Evolutionary conservation across 1,140 invertebrate species (phyloP).

Genomic region (Diorhabda sublineata): DNA sequence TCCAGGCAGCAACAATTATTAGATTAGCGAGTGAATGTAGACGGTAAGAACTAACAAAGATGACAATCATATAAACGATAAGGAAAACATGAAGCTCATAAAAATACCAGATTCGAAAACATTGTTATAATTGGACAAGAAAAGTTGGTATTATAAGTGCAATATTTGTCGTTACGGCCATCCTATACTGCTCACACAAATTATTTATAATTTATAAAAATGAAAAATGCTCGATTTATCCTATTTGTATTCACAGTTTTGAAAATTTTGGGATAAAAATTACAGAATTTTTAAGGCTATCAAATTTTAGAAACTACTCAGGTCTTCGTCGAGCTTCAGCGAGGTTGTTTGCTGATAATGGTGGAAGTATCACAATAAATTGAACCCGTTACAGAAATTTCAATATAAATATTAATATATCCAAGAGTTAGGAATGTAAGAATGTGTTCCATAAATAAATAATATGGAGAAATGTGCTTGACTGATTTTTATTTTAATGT

Average conservation of each 20-base stretch:
- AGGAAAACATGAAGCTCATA: neutral
- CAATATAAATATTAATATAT: no score
- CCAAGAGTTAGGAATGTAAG: no score
- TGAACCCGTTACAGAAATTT: no score
- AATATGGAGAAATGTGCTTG: no score
- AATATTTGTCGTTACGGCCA: constrained; percentile 5
- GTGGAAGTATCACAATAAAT: no score
- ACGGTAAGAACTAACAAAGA: constrained; percentile 4
- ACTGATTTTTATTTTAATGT: no score
- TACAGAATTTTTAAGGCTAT: constrained; percentile 5
- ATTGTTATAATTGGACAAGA: constrained; percentile 5
- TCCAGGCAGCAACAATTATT: no score
- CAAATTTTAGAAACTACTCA: neutral
- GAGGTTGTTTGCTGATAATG: no score
- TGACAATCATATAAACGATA: neutral
- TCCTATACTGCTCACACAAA: neutral
- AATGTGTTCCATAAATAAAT: no score
- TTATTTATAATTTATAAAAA: constrained; percentile 1
- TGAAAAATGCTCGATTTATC: neutral
- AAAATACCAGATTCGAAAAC: constrained; percentile 6
- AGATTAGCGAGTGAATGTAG: no score
- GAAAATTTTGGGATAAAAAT: neutral
- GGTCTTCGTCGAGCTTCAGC: no score
- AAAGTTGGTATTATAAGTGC: neutral
- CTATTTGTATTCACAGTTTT: neutral